Conservation (phyloP, 2,113 vertebrate genomes). For the Onychostoma macrolepis region DNA sequence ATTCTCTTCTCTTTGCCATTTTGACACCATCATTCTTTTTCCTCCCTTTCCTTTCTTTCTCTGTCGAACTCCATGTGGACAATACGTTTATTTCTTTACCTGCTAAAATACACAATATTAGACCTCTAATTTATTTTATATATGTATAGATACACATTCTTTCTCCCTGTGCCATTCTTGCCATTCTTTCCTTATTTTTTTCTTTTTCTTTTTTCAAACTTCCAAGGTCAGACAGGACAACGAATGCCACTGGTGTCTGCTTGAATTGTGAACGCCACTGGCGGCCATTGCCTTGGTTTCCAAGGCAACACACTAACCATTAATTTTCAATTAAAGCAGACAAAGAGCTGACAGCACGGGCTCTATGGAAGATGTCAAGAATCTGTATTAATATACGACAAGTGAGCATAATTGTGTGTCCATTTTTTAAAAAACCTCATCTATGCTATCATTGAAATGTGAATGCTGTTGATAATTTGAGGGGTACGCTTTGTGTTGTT, state of each 20-base stretch:
- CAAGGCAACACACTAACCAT: constrained; percentile 99
- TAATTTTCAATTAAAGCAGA: constrained; percentile 99
- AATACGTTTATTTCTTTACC: constrained; percentile 62
- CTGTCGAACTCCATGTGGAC: constrained; percentile 61
- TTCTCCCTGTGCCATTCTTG: constrained; percentile 72
- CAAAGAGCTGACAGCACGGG: constrained; percentile 99
- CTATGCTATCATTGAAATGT: constrained; percentile 81
- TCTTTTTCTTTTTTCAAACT: constrained; percentile 84
- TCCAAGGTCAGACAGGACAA: constrained; percentile 99
- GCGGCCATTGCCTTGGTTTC: constrained; percentile 91
- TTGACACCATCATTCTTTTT: constrained; percentile 69
- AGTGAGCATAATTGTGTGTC: constrained; percentile 99
- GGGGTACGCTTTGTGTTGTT: constrained; percentile 66
- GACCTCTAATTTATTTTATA: constrained; percentile 76
- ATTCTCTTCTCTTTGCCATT: constrained; percentile 72
- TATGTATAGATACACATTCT: constrained; percentile 61
- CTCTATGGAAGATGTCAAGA: constrained; percentile 99
- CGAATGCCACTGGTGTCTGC: constrained; percentile 94
- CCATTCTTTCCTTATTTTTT: neutral
- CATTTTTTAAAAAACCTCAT: constrained; percentile 74
- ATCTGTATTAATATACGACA: constrained; percentile 99
- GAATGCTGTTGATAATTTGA: constrained; percentile 78
- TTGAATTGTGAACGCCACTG: constrained; percentile 89
- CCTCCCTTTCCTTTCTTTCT: constrained; percentile 43
- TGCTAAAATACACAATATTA: constrained; percentile 74